Evolutionary conservation across 2,797 vertebrate genomes (phyloP).

Genomic region (Lithobates sylvaticus): DNA sequence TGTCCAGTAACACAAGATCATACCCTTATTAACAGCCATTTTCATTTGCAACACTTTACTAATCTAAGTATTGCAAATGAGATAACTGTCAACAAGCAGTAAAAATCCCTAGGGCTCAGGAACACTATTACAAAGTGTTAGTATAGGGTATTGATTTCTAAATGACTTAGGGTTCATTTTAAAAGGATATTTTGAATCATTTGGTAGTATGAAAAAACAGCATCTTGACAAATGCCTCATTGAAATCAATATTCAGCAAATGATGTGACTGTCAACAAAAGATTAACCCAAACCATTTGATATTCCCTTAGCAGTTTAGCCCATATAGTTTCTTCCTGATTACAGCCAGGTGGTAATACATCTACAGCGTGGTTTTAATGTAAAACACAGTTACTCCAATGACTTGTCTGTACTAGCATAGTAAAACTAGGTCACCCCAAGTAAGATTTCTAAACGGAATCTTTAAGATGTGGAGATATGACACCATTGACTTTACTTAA

Average conservation of each 20-base stretch:
- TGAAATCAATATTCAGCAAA: not conserved
- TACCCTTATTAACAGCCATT: not conserved
- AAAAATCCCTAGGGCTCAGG: too few species aligned
- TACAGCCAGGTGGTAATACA: not conserved
- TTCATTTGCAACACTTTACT: too few species aligned
- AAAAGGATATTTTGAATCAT: too few species aligned
- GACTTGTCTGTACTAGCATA: not conserved
- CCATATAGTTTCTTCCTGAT: not conserved
- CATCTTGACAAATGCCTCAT: too few species aligned
- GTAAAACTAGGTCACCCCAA: not conserved
- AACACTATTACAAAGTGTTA: too few species aligned
- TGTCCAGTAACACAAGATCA: not conserved
- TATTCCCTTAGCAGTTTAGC: not conserved
- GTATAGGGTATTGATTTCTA: not conserved
- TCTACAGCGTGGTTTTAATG: too few species aligned
- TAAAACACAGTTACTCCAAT: too few species aligned
- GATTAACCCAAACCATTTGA: not conserved
- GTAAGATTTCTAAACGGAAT: not conserved
- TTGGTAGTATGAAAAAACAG: too few species aligned
- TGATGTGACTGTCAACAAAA: not conserved
- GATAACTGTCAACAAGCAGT: too few species aligned
- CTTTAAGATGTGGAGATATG: not conserved
- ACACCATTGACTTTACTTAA: not conserved
- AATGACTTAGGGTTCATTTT: not conserved
- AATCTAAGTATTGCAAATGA: too few species aligned